These are phyloP conservation scores for Ptyas mucosa DNA, from an alignment of 2,113 vertebrate genomes.

Conservation along the genomic window DNA sequence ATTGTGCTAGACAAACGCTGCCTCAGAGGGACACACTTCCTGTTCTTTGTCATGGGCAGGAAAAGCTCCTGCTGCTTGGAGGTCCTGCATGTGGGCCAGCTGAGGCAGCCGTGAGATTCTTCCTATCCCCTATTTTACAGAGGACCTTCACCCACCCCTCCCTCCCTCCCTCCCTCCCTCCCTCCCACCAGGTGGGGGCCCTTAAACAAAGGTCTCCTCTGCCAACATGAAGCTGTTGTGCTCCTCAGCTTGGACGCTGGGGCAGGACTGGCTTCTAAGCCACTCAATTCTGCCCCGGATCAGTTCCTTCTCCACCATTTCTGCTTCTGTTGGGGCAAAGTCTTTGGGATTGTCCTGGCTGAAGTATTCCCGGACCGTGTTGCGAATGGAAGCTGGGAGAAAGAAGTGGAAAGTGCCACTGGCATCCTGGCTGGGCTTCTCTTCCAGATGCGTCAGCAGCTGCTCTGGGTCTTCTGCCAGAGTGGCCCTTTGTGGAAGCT, in stretches of 20 bases:
- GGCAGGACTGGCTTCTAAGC: conserved; percentile 33
- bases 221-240: not conserved
- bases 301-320: conserved; percentile 55
- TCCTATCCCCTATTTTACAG: conserved; percentile 45
- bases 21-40: not conserved
- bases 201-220: conserved; percentile 67
- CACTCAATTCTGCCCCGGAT: conserved; percentile 55
- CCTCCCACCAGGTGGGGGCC: not conserved
- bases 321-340: conserved; percentile 14
- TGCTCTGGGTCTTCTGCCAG: not conserved
- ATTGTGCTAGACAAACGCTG: not conserved
- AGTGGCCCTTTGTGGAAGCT: not conserved
- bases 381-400: conserved; percentile 65
- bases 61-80: not conserved
- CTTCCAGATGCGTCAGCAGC: not conserved
- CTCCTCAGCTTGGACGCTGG: conserved; percentile 23
- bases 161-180: not conserved
- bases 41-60: not conserved
- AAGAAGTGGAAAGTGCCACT: conserved; percentile 58
- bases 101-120: conserved; percentile 30
- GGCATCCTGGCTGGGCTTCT: conserved; percentile 17
- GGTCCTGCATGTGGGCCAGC: not conserved
- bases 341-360: conserved; percentile 35
- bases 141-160: conserved; percentile 17
- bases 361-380: conserved; percentile 71